Percentiles rank a stretch among this genome's conserved stretches.
These are phyloP conservation scores for Aproaerema taeniolella DNA, from an alignment of 2,888 invertebrate species.

Conservation along the genomic window DNA sequence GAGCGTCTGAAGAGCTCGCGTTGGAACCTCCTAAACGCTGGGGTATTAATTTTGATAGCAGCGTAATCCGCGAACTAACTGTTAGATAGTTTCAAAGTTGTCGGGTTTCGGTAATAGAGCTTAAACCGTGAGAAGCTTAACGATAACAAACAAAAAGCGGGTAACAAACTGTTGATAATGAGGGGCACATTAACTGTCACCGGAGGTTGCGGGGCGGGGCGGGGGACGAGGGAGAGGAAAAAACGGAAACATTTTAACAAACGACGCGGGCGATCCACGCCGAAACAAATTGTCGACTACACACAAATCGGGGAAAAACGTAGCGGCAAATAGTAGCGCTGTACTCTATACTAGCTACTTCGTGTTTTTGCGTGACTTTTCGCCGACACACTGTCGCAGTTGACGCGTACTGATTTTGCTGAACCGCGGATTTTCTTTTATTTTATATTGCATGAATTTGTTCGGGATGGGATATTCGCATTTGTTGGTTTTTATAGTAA, in stretches of 20 bases:
- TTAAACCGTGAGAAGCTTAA: conserved; percentile 5
- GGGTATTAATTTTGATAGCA: too few species aligned
- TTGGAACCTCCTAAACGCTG: too few species aligned
- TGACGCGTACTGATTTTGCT: too few species aligned
- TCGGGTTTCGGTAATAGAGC: conserved; percentile 4
- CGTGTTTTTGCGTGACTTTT: neutral
- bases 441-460: too few species aligned
- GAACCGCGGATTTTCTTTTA: too few species aligned
- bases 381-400: too few species aligned
- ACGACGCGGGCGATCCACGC: conserved; percentile 14
- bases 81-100: too few species aligned
- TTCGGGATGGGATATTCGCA: too few species aligned
- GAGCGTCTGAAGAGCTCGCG: too few species aligned
- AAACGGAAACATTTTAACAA: conserved; percentile 15
- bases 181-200: conserved; percentile 15
- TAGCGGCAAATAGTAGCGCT: conserved; percentile 6
- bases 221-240: neutral
- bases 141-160: conserved; percentile 12
- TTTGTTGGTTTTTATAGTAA: too few species aligned
- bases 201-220: neutral
- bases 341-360: too few species aligned
- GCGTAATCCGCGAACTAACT: too few species aligned
- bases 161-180: conserved; percentile 18
- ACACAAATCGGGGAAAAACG: conserved; percentile 13
- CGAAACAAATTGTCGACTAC: conserved; percentile 21